These are phyloP conservation scores for Luperina testacea DNA, from an alignment of 2,888 invertebrate genomes.

Conservation along the genomic window DNA sequence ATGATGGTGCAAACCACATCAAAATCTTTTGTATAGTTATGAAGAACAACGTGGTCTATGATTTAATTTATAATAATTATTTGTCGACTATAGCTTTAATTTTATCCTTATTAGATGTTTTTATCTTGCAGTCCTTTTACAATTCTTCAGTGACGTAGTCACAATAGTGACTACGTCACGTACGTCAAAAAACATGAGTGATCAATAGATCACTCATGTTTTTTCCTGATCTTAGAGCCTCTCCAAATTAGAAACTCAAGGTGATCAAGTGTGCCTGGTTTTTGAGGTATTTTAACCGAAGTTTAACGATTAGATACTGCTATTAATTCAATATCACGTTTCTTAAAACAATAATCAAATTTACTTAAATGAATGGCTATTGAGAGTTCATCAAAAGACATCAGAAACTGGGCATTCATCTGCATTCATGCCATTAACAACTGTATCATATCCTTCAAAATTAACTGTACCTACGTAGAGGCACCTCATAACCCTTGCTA, in stretches of 20 bases:
- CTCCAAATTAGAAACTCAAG: not conserved
- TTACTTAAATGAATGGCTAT: too few species aligned
- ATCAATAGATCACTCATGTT: not conserved
- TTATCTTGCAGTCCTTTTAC: not conserved
- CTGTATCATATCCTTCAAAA: not conserved
- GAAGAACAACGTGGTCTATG: too few species aligned
- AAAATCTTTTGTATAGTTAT: too few species aligned
- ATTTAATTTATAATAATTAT: too few species aligned
- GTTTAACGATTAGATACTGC: not conserved
- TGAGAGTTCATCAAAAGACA: not conserved
- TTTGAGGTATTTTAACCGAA: not conserved
- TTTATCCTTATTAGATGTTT: not conserved
- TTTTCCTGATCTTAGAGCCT: not conserved
- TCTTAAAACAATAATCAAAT: not conserved
- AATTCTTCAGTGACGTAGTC: not conserved
- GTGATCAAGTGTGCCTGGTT: not conserved
- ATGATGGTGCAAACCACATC: too few species aligned
- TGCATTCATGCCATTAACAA: not conserved
- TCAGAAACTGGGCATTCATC: not conserved
- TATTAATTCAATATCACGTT: not conserved
- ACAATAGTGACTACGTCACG: not conserved
- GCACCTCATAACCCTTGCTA: slow-evolving; percentile 11
- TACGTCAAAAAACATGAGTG: too few species aligned
- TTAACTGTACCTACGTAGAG: not conserved
- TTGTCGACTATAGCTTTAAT: not conserved